phyloP scores from a whole-genome alignment of 2,113 vertebrate genomes.

The Sceloporus tristichus region DNA sequence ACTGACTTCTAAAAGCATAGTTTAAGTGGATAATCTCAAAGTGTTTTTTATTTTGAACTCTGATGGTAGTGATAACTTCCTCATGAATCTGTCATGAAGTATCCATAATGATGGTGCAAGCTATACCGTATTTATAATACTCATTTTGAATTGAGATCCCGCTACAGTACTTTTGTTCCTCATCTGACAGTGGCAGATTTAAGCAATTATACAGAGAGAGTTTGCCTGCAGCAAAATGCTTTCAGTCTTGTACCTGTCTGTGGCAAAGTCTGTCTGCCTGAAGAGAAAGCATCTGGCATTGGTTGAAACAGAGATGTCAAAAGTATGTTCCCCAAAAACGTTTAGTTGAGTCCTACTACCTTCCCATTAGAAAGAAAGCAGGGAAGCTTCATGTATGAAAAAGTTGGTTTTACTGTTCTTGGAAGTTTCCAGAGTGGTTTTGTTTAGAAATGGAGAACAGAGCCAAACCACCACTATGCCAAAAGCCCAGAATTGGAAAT shows the following conservation, averaged over 20 bases:
- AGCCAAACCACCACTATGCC: too few relatives aligned
- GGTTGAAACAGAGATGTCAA: neutral
- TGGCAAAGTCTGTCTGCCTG: neutral
- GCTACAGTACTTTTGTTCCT: constrained; percentile 31
- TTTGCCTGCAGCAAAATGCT: constrained; percentile 30
- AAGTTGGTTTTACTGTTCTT: too few relatives aligned
- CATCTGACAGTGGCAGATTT: constrained; percentile 54
- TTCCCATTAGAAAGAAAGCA: too few relatives aligned
- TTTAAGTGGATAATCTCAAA: neutral
- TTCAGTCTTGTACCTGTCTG: neutral
- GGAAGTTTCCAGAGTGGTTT: too few relatives aligned
- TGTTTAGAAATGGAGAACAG: too few relatives aligned
- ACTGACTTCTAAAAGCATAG: too few relatives aligned
- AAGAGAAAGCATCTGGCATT: neutral
- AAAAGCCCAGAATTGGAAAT: too few relatives aligned
- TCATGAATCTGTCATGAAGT: constrained; percentile 50
- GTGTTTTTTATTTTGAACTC: neutral
- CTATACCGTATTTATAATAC: constrained; percentile 45
- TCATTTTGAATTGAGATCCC: constrained; percentile 54
- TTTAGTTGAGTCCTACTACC: too few relatives aligned
- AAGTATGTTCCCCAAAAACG: too few relatives aligned
- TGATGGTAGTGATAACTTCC: constrained; percentile 52
- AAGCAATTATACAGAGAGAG: constrained; percentile 46
- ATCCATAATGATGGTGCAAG: constrained; percentile 12
- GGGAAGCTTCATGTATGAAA: too few relatives aligned